Percentiles rank a stretch among this genome's conserved stretches.
Conservation (phyloP, 2,888 invertebrate species). For the Alentia gelatinosa region DNA sequence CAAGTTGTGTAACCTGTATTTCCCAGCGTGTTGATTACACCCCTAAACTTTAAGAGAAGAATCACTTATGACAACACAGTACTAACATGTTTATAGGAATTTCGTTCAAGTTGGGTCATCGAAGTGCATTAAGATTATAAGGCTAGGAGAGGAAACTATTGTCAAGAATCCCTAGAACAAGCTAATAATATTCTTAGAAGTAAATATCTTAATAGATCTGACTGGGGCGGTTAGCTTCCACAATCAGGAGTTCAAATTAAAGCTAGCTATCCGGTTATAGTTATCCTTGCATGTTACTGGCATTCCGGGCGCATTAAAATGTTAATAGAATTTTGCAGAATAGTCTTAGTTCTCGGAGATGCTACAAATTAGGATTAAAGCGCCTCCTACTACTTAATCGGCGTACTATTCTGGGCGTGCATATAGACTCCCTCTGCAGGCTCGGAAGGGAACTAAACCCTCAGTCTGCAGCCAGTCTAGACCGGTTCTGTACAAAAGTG, state of each 20-base stretch:
- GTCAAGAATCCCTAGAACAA: neutral
- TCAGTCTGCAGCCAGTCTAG: neutral
- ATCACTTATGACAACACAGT: slow-evolving; percentile 14
- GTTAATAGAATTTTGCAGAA: neutral
- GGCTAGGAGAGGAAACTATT: neutral
- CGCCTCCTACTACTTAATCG: neutral
- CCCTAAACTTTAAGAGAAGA: neutral
- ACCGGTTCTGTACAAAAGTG: neutral
- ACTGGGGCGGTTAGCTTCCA: neutral
- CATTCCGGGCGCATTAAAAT: neutral
- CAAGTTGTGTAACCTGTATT: neutral
- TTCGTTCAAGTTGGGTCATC: slow-evolving; percentile 18
- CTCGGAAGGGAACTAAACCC: neutral
- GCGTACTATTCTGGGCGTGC: neutral
- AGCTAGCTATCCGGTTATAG: neutral
- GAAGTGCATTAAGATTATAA: neutral
- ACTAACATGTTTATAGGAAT: slow-evolving; percentile 25
- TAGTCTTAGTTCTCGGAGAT: neutral
- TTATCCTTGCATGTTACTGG: neutral
- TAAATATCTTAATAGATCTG: too few species aligned
- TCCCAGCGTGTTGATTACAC: neutral
- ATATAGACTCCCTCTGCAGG: slow-evolving; percentile 29
- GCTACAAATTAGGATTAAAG: neutral
- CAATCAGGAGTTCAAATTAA: neutral
- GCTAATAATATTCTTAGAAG: neutral